phyloP scores from a whole-genome alignment of 2,888 invertebrate species.

The Labia minor region DNA sequence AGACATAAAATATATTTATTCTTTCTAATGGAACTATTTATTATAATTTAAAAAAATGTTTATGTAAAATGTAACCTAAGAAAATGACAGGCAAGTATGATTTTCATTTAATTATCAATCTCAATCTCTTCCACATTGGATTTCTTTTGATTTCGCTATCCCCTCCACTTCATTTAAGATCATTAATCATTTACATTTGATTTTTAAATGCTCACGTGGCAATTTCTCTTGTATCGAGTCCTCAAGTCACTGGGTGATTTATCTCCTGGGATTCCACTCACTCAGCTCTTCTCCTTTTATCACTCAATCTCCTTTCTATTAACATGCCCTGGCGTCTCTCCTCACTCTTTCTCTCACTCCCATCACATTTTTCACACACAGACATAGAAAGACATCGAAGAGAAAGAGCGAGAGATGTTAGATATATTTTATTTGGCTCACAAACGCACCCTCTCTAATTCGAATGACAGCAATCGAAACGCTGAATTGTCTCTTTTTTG shows the following conservation, averaged over 20 bases:
- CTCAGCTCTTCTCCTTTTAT: neutral
- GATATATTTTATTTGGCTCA: slow-evolving; percentile 1
- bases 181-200: neutral
- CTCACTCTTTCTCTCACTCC: neutral
- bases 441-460: neutral
- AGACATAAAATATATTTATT: too few relatives aligned
- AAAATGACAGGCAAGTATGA: too few relatives aligned
- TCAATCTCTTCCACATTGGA: too few relatives aligned
- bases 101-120: too few relatives aligned
- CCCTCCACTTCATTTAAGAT: neutral
- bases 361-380: neutral
- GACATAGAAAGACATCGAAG: neutral
- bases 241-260: slow-evolving; percentile 2
- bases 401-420: too few relatives aligned
- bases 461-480: slow-evolving; percentile 8
- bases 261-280: neutral
- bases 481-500: slow-evolving; percentile 2
- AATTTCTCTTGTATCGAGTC: slow-evolving; percentile 3
- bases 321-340: neutral
- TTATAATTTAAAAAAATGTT: too few relatives aligned
- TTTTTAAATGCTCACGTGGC: neutral
- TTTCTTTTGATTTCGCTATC: too few relatives aligned
- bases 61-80: too few relatives aligned
- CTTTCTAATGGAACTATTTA: too few relatives aligned
- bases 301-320: slow-evolving; percentile 7